Evolutionary conservation across 1,140 invertebrate species (phyloP).

Genomic region (Psix sp.): DNA sequence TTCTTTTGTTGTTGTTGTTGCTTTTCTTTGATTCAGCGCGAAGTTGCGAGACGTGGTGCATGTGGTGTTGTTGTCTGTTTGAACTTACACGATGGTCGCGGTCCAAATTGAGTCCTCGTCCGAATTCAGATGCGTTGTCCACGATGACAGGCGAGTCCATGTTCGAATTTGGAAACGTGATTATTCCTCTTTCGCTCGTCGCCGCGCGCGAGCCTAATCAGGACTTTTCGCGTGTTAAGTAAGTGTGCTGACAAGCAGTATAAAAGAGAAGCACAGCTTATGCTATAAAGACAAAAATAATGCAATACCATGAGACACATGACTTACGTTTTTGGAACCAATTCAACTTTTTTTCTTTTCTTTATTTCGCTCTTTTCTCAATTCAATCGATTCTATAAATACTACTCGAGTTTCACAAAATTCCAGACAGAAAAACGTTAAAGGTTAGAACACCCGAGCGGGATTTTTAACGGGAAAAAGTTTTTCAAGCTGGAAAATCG

Average conservation of each 20-base stretch:
- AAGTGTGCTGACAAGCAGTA: slow-evolving; percentile 45
- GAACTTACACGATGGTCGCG: slow-evolving; percentile 72
- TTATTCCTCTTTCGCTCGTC: slow-evolving; percentile 58
- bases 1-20: no score
- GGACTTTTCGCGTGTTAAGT: slow-evolving; percentile 49
- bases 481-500: background rate
- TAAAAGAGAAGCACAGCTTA: slow-evolving; percentile 57
- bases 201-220: slow-evolving; percentile 39
- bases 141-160: slow-evolving; percentile 76
- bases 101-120: slow-evolving; percentile 72
- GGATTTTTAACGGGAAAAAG: background rate
- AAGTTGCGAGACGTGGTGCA: no score
- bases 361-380: background rate
- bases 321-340: background rate
- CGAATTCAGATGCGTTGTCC: slow-evolving; percentile 74
- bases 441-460: background rate
- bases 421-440: slow-evolving; percentile 1
- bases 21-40: no score
- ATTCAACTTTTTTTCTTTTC: background rate
- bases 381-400: background rate
- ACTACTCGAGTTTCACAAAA: background rate
- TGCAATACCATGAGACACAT: slow-evolving; percentile 27
- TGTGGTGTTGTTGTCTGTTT: slow-evolving; percentile 22
- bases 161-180: slow-evolving; percentile 63
- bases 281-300: slow-evolving; percentile 50